A percentile compares a stretch with the other conserved stretches of the same genome.
Conservation (phyloP, 1,140 invertebrate genomes). For the Wasmannia auropunctata region DNA sequence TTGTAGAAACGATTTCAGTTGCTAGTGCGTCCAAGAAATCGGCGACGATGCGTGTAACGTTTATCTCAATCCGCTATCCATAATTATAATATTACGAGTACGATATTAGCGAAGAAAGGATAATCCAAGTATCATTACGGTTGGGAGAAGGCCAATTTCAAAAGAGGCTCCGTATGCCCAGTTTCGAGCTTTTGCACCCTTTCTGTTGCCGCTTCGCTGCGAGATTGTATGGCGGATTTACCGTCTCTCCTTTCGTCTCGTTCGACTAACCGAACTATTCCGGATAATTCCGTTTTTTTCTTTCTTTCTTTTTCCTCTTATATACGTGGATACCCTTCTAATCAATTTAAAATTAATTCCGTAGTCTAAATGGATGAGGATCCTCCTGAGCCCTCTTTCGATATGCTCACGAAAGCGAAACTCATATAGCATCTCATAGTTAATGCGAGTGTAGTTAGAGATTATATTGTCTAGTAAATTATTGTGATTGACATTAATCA, state of each 20-base stretch:
- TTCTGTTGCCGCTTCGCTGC: slow-evolving; percentile 77
- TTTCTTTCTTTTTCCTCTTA: slow-evolving; percentile 8
- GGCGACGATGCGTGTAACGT: background rate
- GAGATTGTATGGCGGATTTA: slow-evolving; percentile 74
- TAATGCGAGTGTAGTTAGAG: background rate
- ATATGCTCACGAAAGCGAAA: slow-evolving; percentile 32
- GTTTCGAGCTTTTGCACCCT: slow-evolving; percentile 69
- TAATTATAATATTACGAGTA: too few species aligned
- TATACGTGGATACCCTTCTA: background rate
- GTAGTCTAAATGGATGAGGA: background rate
- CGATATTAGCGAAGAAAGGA: background rate
- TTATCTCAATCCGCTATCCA: background rate
- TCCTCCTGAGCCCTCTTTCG: slow-evolving; percentile 24
- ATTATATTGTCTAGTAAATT: slow-evolving; percentile 14
- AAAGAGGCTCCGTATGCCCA: slow-evolving; percentile 50
- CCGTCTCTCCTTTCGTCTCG: slow-evolving; percentile 70
- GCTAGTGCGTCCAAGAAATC: background rate
- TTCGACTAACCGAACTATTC: slow-evolving; percentile 52
- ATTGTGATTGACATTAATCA: slow-evolving; percentile 33
- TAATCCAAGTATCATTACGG: background rate
- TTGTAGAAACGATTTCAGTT: background rate
- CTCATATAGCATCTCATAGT: background rate
- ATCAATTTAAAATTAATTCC: slow-evolving; percentile 58
- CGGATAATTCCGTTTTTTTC: background rate
- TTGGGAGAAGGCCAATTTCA: slow-evolving; percentile 47